These are phyloP conservation scores for Ennomos erosarius DNA, from an alignment of 2,888 invertebrate genomes.

Conservation along the genomic window DNA sequence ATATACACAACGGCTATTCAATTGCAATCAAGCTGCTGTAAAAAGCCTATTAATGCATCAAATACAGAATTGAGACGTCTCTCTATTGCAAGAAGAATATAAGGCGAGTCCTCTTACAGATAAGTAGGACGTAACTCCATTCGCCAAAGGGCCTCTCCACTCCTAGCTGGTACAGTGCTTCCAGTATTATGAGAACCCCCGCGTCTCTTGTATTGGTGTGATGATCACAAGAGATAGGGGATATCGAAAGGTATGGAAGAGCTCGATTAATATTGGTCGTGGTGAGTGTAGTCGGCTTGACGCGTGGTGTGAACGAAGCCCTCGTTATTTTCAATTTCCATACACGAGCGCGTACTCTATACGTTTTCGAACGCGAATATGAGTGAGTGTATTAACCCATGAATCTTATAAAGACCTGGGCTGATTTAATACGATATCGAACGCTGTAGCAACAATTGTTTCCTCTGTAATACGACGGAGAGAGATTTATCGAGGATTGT, in stretches of 20 bases:
- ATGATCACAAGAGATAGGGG: constrained; percentile 67
- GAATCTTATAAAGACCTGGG: constrained; percentile 79
- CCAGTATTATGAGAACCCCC: constrained; percentile 69
- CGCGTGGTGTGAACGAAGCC: constrained; percentile 79
- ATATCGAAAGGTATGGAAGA: constrained; percentile 61
- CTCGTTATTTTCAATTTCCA: constrained; percentile 85
- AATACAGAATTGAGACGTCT: constrained; percentile 72
- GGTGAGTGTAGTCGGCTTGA: constrained; percentile 72
- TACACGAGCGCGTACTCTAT: constrained; percentile 78
- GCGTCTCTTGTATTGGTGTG: constrained; percentile 62
- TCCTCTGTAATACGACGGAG: constrained; percentile 49
- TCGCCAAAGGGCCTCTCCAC: constrained; percentile 81
- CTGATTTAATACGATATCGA: constrained; percentile 66
- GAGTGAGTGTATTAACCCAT: constrained; percentile 79
- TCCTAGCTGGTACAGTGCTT: constrained; percentile 69
- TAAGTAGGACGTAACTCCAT: constrained; percentile 84
- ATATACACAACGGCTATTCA: not conserved
- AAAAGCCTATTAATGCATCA: constrained; percentile 65
- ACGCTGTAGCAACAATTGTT: constrained; percentile 53
- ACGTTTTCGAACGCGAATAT: constrained; percentile 74
- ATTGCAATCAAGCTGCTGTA: constrained; percentile 11
- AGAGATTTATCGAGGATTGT: constrained; percentile 48
- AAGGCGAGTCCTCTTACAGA: constrained; percentile 81
- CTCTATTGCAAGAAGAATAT: constrained; percentile 74
- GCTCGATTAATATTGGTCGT: constrained; percentile 71